phyloP scores from a whole-genome alignment of 2,113 vertebrate species.

The Brachirus orientalis region DNA sequence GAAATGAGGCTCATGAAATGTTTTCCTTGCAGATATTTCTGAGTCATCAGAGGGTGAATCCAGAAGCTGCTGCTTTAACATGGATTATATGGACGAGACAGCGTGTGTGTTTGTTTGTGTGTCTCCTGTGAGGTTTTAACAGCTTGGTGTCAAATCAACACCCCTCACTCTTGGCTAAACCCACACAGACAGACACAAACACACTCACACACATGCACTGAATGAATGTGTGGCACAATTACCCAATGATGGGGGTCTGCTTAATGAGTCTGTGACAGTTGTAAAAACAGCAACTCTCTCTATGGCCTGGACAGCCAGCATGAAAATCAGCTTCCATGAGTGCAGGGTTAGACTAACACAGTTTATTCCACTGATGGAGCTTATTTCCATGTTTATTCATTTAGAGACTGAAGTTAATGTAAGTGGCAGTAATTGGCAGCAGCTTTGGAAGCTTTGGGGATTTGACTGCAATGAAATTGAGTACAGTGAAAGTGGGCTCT shows the following conservation, averaged over 20 bases:
- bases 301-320: not conserved
- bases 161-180: not conserved
- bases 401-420: constrained; percentile 23
- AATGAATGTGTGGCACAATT: constrained; percentile 17
- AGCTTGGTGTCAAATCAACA: constrained; percentile 55
- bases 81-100: not conserved
- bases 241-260: constrained; percentile 38
- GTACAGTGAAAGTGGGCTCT: constrained; percentile 31
- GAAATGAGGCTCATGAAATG: too few relatives aligned
- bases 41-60: not conserved
- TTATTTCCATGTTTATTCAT: constrained; percentile 41
- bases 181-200: constrained; percentile 23
- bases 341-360: constrained; percentile 9
- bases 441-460: constrained; percentile 28
- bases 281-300: constrained; percentile 48
- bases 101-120: constrained; percentile 5
- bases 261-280: constrained; percentile 58
- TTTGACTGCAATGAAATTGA: constrained; percentile 41
- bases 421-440: constrained; percentile 51
- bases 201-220: constrained; percentile 9
- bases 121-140: constrained; percentile 64
- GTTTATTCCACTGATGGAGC: constrained; percentile 24
- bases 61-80: not conserved
- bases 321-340: constrained; percentile 16
- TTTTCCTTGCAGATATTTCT: too few relatives aligned